Evolutionary conservation across 2,888 invertebrate species (phyloP).

Genomic region (Latrodectus elegans): DNA sequence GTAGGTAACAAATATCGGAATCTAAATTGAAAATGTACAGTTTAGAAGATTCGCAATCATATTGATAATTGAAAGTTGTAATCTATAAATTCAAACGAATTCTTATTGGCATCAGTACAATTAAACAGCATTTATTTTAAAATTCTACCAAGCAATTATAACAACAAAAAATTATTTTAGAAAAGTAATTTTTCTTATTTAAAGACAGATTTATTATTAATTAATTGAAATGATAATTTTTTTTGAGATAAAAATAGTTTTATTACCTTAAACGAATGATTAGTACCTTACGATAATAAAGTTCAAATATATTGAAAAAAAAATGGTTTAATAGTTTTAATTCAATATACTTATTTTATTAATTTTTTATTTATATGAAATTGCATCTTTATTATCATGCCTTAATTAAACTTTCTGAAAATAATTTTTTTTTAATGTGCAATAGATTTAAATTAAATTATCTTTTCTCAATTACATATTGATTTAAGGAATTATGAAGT

Average conservation of each 20-base stretch:
- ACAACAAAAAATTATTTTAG: too few relatives aligned
- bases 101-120: background rate
- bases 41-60: background rate
- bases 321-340: background rate
- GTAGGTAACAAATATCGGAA: background rate
- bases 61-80: background rate
- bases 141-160: too few relatives aligned
- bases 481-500: background rate
- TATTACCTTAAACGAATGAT: too few relatives aligned
- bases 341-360: background rate
- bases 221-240: too few relatives aligned
- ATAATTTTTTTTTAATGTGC: background rate
- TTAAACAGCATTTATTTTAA: background rate
- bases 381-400: background rate
- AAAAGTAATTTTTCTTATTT: too few relatives aligned
- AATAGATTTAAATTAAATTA: background rate
- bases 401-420: background rate
- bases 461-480: background rate
- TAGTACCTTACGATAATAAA: too few relatives aligned
- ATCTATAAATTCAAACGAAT: background rate
- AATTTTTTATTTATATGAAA: background rate
- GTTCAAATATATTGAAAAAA: too few relatives aligned
- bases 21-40: background rate
- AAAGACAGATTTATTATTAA: too few relatives aligned
- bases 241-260: too few relatives aligned